phyloP scores from a whole-genome alignment of 1,140 invertebrate species.

The Drosophila arizonae region DNA sequence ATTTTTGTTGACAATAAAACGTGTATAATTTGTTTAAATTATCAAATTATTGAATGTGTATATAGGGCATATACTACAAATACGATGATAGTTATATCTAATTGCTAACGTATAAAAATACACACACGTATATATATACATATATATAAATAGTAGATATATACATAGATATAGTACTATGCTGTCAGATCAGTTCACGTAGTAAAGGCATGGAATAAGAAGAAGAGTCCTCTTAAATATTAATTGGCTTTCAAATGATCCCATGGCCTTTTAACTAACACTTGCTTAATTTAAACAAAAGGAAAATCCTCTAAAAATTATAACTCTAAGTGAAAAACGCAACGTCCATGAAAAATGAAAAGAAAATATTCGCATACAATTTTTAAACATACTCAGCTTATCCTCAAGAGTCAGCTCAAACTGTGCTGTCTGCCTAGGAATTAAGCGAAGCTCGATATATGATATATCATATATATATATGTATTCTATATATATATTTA shows the following conservation, averaged over 20 bases:
- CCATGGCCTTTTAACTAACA: conserved; percentile 42
- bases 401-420: not conserved
- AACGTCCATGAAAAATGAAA: conserved; percentile 57
- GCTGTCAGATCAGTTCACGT: conserved; percentile 30
- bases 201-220: conserved; percentile 1
- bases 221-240: not conserved
- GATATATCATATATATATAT: conserved; percentile 3
- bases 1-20: conserved; percentile 73
- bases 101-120: conserved; percentile 30
- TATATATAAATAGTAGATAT: conserved; percentile 28
- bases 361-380: conserved; percentile 36
- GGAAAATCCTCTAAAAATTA: conserved; percentile 18
- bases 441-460: conserved; percentile 21
- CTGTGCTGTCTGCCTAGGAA: conserved; percentile 24
- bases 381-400: conserved; percentile 21
- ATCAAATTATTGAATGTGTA: conserved; percentile 27
- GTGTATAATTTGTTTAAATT: conserved; percentile 54
- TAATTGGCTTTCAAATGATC: conserved; percentile 51
- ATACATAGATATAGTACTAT: conserved; percentile 38
- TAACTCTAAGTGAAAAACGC: conserved; percentile 60
- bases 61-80: conserved; percentile 56
- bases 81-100: conserved; percentile 5
- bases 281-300: conserved; percentile 3
- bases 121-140: not conserved
- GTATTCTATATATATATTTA: not conserved